Evolutionary conservation across 2,888 invertebrate species (phyloP).

Genomic region (Tipula helvola): DNA sequence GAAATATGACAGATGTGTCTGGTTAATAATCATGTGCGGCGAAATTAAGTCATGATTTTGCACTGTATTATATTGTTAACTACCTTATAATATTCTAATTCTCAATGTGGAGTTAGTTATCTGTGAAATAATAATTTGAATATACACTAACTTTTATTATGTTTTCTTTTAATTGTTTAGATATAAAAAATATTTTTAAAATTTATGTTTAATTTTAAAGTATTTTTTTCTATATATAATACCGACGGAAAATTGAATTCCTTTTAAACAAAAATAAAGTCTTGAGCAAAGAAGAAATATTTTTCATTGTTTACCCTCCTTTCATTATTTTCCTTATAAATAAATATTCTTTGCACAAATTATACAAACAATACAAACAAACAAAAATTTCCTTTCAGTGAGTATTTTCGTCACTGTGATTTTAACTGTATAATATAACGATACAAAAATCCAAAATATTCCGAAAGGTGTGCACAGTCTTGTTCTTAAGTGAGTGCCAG

Average conservation of each 20-base stretch:
- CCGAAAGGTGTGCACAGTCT: neutral
- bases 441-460: neutral
- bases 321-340: neutral
- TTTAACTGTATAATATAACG: neutral
- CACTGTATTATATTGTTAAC: neutral
- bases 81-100: neutral
- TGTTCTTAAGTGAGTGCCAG: neutral
- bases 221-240: neutral
- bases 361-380: neutral
- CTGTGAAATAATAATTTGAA: neutral
- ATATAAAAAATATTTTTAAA: neutral
- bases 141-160: neutral
- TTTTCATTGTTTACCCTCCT: neutral
- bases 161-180: neutral
- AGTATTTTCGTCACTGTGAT: neutral
- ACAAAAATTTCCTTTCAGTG: neutral
- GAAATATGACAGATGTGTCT: no score
- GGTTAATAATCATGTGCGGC: neutral
- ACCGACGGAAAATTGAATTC: neutral
- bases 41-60: neutral
- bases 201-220: slow-evolving; percentile 4
- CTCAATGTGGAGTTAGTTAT: neutral
- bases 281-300: neutral
- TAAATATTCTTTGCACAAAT: neutral
- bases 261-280: neutral